Conservation (phyloP, 2,797 vertebrate genomes). For the Sarcoramphus papa region DNA sequence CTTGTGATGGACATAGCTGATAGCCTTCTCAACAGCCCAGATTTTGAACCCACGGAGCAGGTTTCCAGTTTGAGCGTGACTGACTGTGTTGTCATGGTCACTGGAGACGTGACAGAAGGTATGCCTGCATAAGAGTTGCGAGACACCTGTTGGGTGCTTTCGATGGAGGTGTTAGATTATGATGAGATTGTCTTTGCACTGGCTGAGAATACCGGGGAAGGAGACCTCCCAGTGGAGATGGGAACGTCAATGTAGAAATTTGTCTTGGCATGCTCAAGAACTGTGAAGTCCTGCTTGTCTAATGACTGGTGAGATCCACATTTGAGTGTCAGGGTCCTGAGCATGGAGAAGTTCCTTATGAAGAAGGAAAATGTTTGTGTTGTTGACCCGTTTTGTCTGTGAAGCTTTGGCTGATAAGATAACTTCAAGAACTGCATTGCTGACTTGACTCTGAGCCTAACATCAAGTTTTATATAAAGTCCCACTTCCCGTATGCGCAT, state of each 20-base stretch:
- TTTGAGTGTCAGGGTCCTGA: background rate
- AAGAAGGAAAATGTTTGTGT: background rate
- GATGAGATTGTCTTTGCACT: background rate
- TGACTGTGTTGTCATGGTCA: slow-evolving; percentile 60
- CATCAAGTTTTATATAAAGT: background rate
- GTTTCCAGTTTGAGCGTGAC: slow-evolving; percentile 72
- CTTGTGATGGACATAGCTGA: slow-evolving; percentile 89
- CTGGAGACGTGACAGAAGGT: slow-evolving; percentile 73
- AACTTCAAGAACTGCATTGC: background rate
- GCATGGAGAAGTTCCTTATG: background rate
- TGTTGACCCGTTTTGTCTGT: background rate
- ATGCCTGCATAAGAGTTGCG: background rate
- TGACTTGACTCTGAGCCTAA: background rate
- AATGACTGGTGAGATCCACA: background rate
- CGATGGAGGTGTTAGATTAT: background rate
- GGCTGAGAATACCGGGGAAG: background rate
- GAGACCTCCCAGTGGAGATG: background rate
- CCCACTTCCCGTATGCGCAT: rapidly evolving
- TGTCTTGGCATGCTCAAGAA: background rate
- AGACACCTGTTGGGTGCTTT: background rate
- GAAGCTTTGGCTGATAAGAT: background rate
- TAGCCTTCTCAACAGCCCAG: slow-evolving; percentile 81
- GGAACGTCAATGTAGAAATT: background rate
- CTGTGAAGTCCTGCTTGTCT: background rate
- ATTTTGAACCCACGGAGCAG: slow-evolving; percentile 81